Conservation (phyloP, 2,797 vertebrate species). For the Parauchenoglanis ngamensis region DNA sequence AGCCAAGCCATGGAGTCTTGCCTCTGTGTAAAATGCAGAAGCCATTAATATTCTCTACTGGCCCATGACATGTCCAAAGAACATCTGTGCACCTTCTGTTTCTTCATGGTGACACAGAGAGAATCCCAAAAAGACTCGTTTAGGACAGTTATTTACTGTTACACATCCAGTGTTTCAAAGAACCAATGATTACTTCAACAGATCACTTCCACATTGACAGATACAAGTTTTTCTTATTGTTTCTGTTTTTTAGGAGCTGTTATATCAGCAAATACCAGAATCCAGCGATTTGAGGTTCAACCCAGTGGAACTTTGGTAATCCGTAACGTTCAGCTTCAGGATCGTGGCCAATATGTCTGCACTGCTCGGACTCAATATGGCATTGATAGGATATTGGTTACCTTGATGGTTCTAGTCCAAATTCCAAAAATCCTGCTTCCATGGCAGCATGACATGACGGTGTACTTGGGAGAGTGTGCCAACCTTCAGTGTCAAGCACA, state of each 20-base stretch:
- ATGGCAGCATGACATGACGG: conserved; percentile 80
- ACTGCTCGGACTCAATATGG: conserved; percentile 83
- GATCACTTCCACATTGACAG: not conserved
- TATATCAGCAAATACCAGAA: conserved; percentile 78
- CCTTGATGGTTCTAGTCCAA: conserved; percentile 80
- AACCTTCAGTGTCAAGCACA: conserved; percentile 83
- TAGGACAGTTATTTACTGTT: conserved; percentile 36
- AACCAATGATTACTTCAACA: not conserved
- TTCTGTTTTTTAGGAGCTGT: conserved; percentile 76
- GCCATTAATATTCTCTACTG: conserved; percentile 16
- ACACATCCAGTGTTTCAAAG: not conserved
- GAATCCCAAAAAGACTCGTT: conserved; percentile 13
- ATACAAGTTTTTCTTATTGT: conserved; percentile 32
- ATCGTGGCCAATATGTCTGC: conserved; percentile 91
- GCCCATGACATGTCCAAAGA: conserved; percentile 6
- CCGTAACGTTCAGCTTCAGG: conserved; percentile 82
- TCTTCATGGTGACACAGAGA: not conserved
- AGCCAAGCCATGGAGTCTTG: conserved; percentile 8
- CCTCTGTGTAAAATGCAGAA: conserved; percentile 24
- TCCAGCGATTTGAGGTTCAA: conserved; percentile 85
- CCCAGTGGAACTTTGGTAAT: conserved; percentile 89
- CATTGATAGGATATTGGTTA: conserved; percentile 76
- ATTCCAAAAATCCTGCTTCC: conserved; percentile 81
- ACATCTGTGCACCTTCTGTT: conserved; percentile 34
- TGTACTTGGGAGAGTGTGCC: conserved; percentile 84